Base-by-base conservation (phyloP, 1,140 invertebrate species). In the Harpegnathos saltator region DNA sequence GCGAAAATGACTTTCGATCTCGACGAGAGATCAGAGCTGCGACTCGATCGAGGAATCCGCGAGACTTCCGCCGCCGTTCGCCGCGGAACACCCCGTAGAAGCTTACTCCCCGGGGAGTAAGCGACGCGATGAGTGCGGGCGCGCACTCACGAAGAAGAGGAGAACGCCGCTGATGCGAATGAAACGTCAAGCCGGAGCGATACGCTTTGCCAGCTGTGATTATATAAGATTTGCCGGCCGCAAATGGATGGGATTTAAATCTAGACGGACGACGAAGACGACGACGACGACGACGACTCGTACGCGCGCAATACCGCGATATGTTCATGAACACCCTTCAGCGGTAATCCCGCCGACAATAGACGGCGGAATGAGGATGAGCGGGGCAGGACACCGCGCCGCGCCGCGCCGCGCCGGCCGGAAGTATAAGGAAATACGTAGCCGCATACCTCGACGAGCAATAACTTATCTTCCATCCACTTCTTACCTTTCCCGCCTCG, bases 401-500 rank as follows among this genome's bases (percentile, higher is more conserved):
- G n/a, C n/a, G n/a, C n/a, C n/a, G n/a, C n/a, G n/a, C n/a, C n/a
- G n/a, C 69, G 52, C 81, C 33, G 22, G 33, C 38, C 50, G 59
- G 72, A 83, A 83, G 33, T 65, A 78, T 68, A 78, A 78, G 82
- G 72, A 78, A 80, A 78, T 83, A 83, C 62, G 61, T 78, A 75
- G 58, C 44, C 62, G 77, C 78, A 85, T 87, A 87, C 63, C 85
- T 87, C 85, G 78, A 11, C 85, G 83, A 86, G 83, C 83, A 86
- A 85, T 85, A 86, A 86, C 85, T 85, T 83, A 83, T 83, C 71
- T 82, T 82, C 66, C 29, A 80, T 84, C 54, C 72, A 59, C 72
- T 85, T 85, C 84, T 85, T 80, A 83, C 48, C 72, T 80, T 72
- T 83, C 63, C 63, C 59, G 52, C 62, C 54, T 71, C 66, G 48